Evolutionary conservation across 2,113 vertebrate species (phyloP), one percentile per base, ranked within the genome.

Genomic region (Heptranchias perlo): DNA sequence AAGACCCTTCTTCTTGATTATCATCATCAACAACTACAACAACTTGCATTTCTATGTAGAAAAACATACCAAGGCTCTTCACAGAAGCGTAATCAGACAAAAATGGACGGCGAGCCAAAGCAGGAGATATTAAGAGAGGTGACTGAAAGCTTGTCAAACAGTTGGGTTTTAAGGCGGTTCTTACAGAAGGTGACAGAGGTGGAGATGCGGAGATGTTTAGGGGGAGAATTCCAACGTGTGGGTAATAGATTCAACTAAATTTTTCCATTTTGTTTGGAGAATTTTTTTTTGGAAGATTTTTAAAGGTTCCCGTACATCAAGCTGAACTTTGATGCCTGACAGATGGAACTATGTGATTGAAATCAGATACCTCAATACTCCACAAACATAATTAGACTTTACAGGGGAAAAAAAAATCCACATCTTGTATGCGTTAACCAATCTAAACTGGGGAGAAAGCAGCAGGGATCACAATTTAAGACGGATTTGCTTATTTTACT

Each of bases 291-390:
- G 58, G 35, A 93, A 61, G 23, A 62, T 44, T 49, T 95, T 8
- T 35, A 31, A 1, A 69, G 44, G 44, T 35, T 73, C 47, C 23
- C 31, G 44, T 69, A 47, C 47, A 69, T 31, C 65, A 73, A 69
- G 93, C 52, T 95, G 39, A 95, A 95, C 94, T 52, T 95, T 95
- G 44, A 69, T 67, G 93, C 10, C 64, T 69, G 65, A 49, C 65
- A 95, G 25, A 69, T 73, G 64, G 65, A 95, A 95, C 64, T 13
- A 52, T 95, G 94, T 49, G 44, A 94, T 69, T 94, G 93, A 69
- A 95, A 95, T 95, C 64, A 69, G 94, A 95, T 95, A 67, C 13
- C 94, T 95, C 28, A 52, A 28, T 18, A 95, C 47, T 73, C 31
- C 44, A 73, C 64, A 69, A 49, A 73, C 10, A 67, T 6, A 28